Conservation (phyloP, 2,113 vertebrate species). For the Leuciscus idus region DNA sequence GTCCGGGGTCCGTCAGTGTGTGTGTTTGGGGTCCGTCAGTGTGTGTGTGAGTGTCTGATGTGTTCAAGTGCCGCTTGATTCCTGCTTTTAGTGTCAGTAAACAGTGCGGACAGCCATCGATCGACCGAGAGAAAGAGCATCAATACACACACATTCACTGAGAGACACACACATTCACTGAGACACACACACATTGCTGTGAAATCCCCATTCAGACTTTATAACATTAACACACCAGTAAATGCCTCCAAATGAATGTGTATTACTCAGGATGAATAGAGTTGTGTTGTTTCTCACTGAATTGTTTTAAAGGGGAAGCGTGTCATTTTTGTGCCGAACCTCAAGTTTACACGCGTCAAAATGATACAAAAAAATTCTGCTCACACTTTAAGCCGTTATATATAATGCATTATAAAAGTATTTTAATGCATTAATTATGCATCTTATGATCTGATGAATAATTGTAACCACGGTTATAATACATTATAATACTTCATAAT, state of each 20-base stretch:
- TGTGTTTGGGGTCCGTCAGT: not conserved
- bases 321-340: not conserved
- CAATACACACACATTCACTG: not conserved
- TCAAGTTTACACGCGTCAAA: not conserved
- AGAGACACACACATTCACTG: not conserved
- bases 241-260: not conserved
- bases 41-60: not conserved
- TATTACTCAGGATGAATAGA: not conserved
- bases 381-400: no score
- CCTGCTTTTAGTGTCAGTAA: conserved; percentile 3
- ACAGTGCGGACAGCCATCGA: conserved; percentile 17
- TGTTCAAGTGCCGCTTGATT: conserved; percentile 13
- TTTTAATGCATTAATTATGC: no score
- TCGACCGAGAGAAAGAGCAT: not conserved
- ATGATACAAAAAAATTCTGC: not conserved
- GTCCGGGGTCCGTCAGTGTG: not conserved
- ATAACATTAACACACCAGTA: not conserved
- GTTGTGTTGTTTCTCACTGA: not conserved
- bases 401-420: no score
- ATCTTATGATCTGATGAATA: no score
- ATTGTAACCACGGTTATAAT: no score
- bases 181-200: not conserved
- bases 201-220: not conserved
- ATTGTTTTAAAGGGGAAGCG: not conserved
- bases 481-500: no score